These are phyloP conservation scores for Umimayanthus chanpuru DNA, from an alignment of 92 coral and sea anemone genomes.

Conservation along the genomic window DNA sequence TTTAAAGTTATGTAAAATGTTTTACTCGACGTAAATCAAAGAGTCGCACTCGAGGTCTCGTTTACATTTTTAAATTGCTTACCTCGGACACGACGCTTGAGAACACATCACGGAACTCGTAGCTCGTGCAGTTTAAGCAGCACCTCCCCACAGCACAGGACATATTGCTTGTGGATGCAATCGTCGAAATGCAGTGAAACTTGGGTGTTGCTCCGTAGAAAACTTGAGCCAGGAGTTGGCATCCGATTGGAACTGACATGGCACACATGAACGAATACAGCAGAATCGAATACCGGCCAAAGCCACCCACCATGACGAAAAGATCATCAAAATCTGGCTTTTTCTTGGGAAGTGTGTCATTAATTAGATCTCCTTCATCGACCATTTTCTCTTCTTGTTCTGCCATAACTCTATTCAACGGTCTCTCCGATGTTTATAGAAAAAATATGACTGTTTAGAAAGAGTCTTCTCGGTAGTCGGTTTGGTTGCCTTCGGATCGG, in stretches of 20 bases:
- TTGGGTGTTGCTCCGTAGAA: slow-evolving; percentile 81
- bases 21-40: too few species aligned
- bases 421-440: not conserved
- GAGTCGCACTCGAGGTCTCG: too few species aligned
- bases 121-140: slow-evolving; percentile 41
- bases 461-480: not conserved
- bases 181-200: slow-evolving; percentile 48
- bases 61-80: not conserved
- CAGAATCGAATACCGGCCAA: slow-evolving; percentile 67
- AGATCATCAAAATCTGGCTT: slow-evolving; percentile 72
- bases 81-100: slow-evolving; percentile 66
- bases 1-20: too few species aligned
- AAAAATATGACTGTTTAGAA: not conserved
- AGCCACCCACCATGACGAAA: slow-evolving; percentile 70
- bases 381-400: not conserved
- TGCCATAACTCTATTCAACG: not conserved
- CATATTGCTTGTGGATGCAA: not conserved
- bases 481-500: not conserved
- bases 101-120: slow-evolving; percentile 51
- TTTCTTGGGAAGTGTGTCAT: not conserved
- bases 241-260: slow-evolving; percentile 73
- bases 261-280: slow-evolving; percentile 70
- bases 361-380: not conserved
- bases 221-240: slow-evolving; percentile 72
- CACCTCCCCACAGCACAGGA: slow-evolving; percentile 53